Conservation (phyloP, 2,797 vertebrate genomes). For the Carapus acus region DNA sequence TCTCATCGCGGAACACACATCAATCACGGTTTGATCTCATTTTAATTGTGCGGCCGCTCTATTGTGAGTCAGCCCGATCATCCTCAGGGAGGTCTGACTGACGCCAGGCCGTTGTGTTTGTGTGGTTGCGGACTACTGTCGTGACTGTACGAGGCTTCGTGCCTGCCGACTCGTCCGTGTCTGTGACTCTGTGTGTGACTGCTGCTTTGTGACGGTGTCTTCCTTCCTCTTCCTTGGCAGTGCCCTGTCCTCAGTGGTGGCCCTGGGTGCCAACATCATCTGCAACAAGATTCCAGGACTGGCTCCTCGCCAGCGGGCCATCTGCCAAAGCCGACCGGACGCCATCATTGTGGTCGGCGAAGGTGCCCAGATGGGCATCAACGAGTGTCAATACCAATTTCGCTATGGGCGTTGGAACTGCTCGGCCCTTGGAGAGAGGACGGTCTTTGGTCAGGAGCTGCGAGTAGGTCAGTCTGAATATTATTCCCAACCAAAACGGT, state of each 20-base stretch:
- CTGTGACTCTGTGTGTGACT: conserved; percentile 12
- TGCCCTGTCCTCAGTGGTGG: conserved; percentile 98
- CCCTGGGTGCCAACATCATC: conserved; percentile 99
- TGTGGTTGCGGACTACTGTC: not conserved
- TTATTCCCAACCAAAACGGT: conserved; percentile 24
- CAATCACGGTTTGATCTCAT: conserved; percentile 52
- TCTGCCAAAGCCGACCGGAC: conserved; percentile 99
- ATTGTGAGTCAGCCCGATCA: conserved; percentile 49
- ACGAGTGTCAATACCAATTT: conserved; percentile 99
- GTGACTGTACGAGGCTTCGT: no score
- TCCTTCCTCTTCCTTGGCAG: conserved; percentile 63
- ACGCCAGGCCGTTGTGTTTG: conserved; percentile 12
- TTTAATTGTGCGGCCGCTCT: conserved; percentile 49
- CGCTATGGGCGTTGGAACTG: conserved; percentile 98
- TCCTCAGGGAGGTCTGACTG: conserved; percentile 40
- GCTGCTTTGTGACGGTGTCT: conserved; percentile 15
- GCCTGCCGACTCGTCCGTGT: not conserved
- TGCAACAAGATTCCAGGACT: conserved; percentile 99
- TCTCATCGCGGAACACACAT: conserved; percentile 40
- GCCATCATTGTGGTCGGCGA: conserved; percentile 99
- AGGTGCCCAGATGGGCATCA: conserved; percentile 98
- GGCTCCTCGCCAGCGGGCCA: conserved; percentile 95
- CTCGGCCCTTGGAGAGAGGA: conserved; percentile 96
- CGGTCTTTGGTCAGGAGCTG: conserved; percentile 98
- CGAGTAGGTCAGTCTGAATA: conserved; percentile 82